A percentile compares a stretch with the other conserved stretches of the same genome.
Evolutionary conservation across 30 jellyfish, hydroid and myxozoan species (phyloP).

Genomic region (Chrysaora quinquecirrha): DNA sequence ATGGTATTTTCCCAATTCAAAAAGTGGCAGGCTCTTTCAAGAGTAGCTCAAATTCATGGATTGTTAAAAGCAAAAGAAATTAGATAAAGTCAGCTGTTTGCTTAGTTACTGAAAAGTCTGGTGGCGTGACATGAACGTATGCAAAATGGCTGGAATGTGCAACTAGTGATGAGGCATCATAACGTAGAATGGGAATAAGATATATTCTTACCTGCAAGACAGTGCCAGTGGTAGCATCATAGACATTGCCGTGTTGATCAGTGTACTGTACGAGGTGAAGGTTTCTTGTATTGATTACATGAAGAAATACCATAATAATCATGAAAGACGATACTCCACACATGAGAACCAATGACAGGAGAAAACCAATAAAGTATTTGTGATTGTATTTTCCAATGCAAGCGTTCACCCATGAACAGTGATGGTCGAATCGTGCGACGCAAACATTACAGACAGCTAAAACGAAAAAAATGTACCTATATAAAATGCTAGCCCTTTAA

Average conservation of each 20-base stretch:
- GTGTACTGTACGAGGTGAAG: constrained; percentile 67
- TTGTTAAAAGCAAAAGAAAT: too few relatives aligned
- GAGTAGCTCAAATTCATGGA: too few relatives aligned
- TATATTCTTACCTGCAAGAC: constrained; percentile 78
- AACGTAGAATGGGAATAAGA: too few relatives aligned
- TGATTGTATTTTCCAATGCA: constrained; percentile 82
- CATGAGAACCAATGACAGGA: constrained; percentile 73
- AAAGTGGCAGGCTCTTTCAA: too few relatives aligned
- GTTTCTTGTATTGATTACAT: constrained; percentile 41
- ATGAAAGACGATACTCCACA: constrained; percentile 73
- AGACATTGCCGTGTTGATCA: constrained; percentile 69
- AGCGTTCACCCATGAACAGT: constrained; percentile 89
- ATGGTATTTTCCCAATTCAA: too few relatives aligned
- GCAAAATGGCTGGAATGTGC: too few relatives aligned
- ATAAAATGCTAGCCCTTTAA: too few relatives aligned
- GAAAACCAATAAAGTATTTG: constrained; percentile 70
- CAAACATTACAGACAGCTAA: constrained; percentile 88
- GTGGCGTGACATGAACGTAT: too few relatives aligned
- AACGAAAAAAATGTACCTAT: too few relatives aligned
- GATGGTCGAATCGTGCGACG: constrained; percentile 93
- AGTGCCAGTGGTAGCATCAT: constrained; percentile 59
- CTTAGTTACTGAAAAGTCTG: too few relatives aligned
- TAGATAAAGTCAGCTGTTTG: too few relatives aligned
- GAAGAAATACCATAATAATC: constrained; percentile 77
- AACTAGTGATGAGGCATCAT: too few relatives aligned